Evolutionary conservation across 2,113 vertebrate genomes (phyloP).

Genomic region (Amblyornis subalaris): DNA sequence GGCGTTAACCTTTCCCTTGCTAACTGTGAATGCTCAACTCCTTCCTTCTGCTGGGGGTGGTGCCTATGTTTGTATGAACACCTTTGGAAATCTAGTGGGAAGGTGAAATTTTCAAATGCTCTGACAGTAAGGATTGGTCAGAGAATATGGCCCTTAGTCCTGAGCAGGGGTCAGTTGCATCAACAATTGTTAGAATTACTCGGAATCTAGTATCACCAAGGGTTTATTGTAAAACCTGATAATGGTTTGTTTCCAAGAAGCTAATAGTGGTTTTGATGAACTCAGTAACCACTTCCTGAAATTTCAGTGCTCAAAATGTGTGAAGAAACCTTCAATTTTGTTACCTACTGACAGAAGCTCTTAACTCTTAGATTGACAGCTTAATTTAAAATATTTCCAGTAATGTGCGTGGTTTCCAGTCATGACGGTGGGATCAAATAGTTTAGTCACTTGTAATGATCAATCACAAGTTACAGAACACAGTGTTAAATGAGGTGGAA

Average conservation of each 20-base stretch:
- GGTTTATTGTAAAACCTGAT: background rate
- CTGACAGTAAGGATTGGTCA: background rate
- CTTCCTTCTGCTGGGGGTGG: background rate
- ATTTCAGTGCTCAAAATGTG: background rate
- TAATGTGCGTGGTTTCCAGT: background rate
- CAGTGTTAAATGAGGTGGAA: background rate
- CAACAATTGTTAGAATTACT: background rate
- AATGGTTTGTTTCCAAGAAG: background rate
- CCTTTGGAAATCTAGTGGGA: background rate
- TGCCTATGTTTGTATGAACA: background rate
- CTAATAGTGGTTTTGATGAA: background rate
- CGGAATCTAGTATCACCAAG: background rate
- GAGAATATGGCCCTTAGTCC: background rate
- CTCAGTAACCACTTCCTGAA: background rate
- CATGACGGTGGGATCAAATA: background rate
- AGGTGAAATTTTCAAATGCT: background rate
- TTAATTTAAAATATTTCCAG: background rate
- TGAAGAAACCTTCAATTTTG: background rate
- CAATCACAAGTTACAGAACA: background rate
- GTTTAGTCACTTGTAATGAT: background rate
- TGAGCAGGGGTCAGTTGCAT: background rate
- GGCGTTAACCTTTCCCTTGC: background rate
- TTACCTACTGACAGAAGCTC: background rate
- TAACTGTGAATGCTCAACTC: fast-evolving
- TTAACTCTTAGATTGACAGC: background rate